Evolutionary conservation across 2,888 invertebrate species (phyloP), one percentile per base, ranked within the genome.

Genomic region (Tolmerus cingulatus): DNA sequence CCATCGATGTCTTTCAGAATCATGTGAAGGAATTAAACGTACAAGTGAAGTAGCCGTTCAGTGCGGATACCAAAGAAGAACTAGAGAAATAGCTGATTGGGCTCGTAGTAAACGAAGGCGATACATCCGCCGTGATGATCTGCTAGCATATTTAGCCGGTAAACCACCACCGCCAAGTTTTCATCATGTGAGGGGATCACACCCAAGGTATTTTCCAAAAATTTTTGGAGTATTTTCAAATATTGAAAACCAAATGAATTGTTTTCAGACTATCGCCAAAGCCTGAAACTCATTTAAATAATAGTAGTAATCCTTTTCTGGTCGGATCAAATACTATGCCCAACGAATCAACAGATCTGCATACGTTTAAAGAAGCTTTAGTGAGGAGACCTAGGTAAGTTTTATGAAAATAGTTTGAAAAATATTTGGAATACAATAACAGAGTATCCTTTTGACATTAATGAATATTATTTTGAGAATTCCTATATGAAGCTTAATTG

Each of bases 81-180:
- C 95, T 90, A 95, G 94, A 91, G 96, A 96, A 93, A 92, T 96
- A 90, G 94, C 96, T 90, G 95, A 95, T 90, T 96, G 96, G 96
- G 96, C 95, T 19, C 94, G 95, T 89, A 96, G 96, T 92, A 94
- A 95, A 92, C 94, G 96, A 92, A 91, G 92, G 87, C 94, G 96
- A 89, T 94, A 95, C 91, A 96, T 97, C 90, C 94, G 96, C 37
- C 93, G 96, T 66, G 96, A 97, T 90, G 96, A 97, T 91, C 93
- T 97, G 37, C 93, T 96, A 90, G 95, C 96, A 23, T 96, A 96
- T 93, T 93, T 97, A 87, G 95, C 96, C 90, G 96, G 96, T 43
- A 95, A 95, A 92, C 94, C 95, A 89, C 94, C 95, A 87, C 96
- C 96, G 88, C 94, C 94, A 85, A 79, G 90, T 86, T 90, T 94